These are phyloP conservation scores for Eurosta solidaginis DNA, from an alignment of 1,140 invertebrate species.

Conservation along the genomic window DNA sequence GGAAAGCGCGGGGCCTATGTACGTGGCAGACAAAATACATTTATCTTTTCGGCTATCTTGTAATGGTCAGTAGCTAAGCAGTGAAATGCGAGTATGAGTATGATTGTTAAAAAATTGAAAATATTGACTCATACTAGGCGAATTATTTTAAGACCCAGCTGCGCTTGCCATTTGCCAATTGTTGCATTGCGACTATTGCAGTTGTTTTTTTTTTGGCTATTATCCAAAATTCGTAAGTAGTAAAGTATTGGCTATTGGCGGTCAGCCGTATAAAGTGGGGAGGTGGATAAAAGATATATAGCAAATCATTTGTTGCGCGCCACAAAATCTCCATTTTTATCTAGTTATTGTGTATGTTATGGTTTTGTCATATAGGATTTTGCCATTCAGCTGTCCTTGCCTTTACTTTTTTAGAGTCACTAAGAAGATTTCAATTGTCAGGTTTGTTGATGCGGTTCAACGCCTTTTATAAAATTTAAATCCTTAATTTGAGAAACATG, in stretches of 20 bases:
- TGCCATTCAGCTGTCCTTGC: background rate
- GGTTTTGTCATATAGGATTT: background rate
- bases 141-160: too few relatives aligned
- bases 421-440: background rate
- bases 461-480: too few relatives aligned
- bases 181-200: background rate
- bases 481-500: too few relatives aligned
- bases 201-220: slow-evolving; percentile 8
- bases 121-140: background rate
- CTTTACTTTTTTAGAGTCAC: background rate
- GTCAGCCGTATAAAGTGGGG: background rate
- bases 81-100: slow-evolving; percentile 33
- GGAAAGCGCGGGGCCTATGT: background rate
- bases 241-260: background rate
- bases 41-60: slow-evolving; percentile 1
- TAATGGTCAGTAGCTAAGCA: background rate
- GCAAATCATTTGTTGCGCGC: slow-evolving; percentile 13
- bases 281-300: slow-evolving; percentile 44
- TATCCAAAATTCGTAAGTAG: background rate
- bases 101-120: slow-evolving; percentile 42
- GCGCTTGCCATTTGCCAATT: background rate
- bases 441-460: background rate
- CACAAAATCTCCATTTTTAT: background rate
- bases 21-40: slow-evolving; percentile 11
- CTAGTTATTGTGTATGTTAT: background rate